Percentiles rank a stretch among this genome's conserved stretches.
These are phyloP conservation scores for Drosophila melanogaster DNA, from an alignment of 1,140 invertebrate genomes.

Conservation along the genomic window Release_6_plus_ISO1_MT NT_033779.5:12708501-12709000, in stretches of 20 bases:
- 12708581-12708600: slow-evolving; percentile 11
- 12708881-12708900: slow-evolving; percentile 1
- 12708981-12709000: not conserved
- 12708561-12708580: slow-evolving; percentile 32
- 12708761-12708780: no score
- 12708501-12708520: slow-evolving; percentile 94
- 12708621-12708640: slow-evolving; percentile 10
- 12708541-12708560: slow-evolving; percentile 5
- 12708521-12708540: slow-evolving; percentile 78
- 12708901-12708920: slow-evolving; percentile 6
- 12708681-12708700: not conserved
- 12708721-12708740: no score
- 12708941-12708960: slow-evolving; percentile 10
- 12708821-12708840: slow-evolving; percentile 31
- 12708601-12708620: slow-evolving; percentile 13
- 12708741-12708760: no score
- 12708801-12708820: slow-evolving; percentile 25
- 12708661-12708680: slow-evolving; percentile 42
- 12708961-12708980: slow-evolving; percentile 14
- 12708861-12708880: slow-evolving; percentile 12
- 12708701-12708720: not conserved
- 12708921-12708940: slow-evolving; percentile 12
- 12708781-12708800: slow-evolving; percentile 9
- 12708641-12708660: slow-evolving; percentile 25
- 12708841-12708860: slow-evolving; percentile 37